phyloP scores from a whole-genome alignment of 2,888 invertebrate species.

The Acrobasis consociella region DNA sequence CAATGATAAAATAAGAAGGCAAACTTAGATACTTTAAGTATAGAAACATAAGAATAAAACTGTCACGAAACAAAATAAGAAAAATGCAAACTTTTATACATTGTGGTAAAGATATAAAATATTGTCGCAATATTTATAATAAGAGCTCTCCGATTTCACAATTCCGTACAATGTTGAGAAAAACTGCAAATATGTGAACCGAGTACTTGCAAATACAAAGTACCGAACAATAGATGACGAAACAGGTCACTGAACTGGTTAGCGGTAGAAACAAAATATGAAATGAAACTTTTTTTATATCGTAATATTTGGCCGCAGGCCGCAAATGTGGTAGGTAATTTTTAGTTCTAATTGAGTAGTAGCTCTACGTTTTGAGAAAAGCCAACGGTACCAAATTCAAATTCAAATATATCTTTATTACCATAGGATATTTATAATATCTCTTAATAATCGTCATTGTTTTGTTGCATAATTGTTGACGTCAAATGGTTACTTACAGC shows the following conservation, averaged over 20 bases:
- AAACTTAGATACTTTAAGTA: too few species aligned
- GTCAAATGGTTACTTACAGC: too few species aligned
- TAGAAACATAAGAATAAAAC: too few species aligned
- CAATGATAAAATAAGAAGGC: too few species aligned
- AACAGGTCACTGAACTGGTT: constrained; percentile 34
- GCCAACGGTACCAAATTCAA: background rate
- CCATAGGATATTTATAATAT: too few species aligned
- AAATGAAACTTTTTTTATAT: background rate
- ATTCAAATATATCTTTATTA: too few species aligned
- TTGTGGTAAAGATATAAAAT: too few species aligned
- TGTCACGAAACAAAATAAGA: too few species aligned
- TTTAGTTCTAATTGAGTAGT: background rate
- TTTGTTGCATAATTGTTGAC: too few species aligned
- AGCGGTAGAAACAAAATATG: background rate
- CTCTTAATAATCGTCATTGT: too few species aligned
- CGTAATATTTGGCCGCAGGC: background rate
- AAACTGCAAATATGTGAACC: constrained; percentile 27
- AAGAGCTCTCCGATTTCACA: constrained; percentile 33
- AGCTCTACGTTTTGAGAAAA: background rate
- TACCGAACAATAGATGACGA: constrained; percentile 60
- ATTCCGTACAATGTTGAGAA: constrained; percentile 24
- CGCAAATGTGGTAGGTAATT: constrained; percentile 2
- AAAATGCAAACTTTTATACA: too few species aligned
- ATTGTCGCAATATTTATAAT: constrained; percentile 59
- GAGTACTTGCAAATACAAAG: constrained; percentile 31